Evolutionary conservation across 2,113 vertebrate species (phyloP), one percentile per base, ranked within the genome.

Genomic region (Bettongia penicillata): DNA sequence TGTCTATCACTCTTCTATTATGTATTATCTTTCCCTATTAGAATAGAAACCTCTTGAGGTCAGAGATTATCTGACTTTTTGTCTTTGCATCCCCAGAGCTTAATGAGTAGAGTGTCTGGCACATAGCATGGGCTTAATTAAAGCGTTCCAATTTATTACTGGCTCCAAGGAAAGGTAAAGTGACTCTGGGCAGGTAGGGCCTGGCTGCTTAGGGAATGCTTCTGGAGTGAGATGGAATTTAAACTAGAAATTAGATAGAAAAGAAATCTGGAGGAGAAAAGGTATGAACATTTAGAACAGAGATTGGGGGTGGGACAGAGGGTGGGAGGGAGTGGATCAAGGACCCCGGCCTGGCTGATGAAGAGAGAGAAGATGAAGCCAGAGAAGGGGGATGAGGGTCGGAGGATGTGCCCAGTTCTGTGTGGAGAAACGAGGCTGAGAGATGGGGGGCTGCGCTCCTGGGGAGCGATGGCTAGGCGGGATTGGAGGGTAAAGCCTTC

Each of bases 401-500:
- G 22, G 57, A 61, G 43, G 68, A n/a, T 84, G 2, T 19, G 37
- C 16, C 68, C 37, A 22, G 16, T 84, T 84, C n/a, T 43, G 0
- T 43, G 19, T 43, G 68, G n/a, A 84, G 19, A 84, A 84, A 43
- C 16, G 19, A 43, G 6, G 0, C 19, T 43, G 68, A 43, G 68
- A 23, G 16, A 22, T 43, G n/a, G n/a, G 7, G 7, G 68, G 37
- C n/a, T 84, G 68, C 43, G 68, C 68, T 23, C 68, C 37, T 6
- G 37, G 68, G 37, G 68, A 84, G n/a, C 3, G 19, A 43, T 19
- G 61, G 68, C 6, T 43, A 43, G n/a, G 43, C 19, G n/a, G 68
- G 19, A 19, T 8, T 6, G 1, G 68, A 84, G n/a, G 68, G 37
- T 11, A 84, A 84, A 84, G 68, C 96, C 97, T 92, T 98, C 98